Base-by-base conservation (phyloP, 2,888 invertebrate genomes). In the Microctonus aethiopoides region DNA sequence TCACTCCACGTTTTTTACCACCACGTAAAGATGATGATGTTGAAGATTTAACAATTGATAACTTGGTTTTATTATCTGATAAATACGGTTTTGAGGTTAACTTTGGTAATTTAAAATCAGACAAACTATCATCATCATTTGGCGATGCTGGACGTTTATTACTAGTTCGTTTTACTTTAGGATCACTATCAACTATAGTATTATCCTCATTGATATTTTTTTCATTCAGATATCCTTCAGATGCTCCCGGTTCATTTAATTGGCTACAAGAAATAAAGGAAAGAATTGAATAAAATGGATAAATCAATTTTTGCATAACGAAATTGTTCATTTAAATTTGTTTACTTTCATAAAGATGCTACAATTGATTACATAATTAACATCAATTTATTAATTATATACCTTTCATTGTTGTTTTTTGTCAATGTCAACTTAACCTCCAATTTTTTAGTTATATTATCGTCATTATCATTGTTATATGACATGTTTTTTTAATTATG, bases 21-120 rank as follows among this genome's bases (percentile, higher is more conserved):
- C 46, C 57, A 51, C 57, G 39, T 56, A n/a, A 65, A 61, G 75
- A 78, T 68, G 73, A 54, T 54, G 59, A 63, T 69, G 74, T 77
- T 32, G 64, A 70, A 32, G 46, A 59, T 36, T 73, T 78, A 2
- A 74, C 61, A 34, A 16, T 56, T 4, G 76, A 61, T 39, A 74
- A 39, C 74, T 77, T 72, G 24, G 67, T 63, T 70, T 73, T 69
- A 22, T 7, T 41, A 6, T 60, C 51, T 29, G 54, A 67, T 61
- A 64, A 13, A 39, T 52, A 54, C 0, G 26, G 1, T 6, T 13
- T 16, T 10, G 39, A 29, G 46, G 72, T 60, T 41, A 52, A 69
- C 65, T 76, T 76, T 4, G 86, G 84, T 0, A 83, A 81, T 77
- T 80, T 82, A 65, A 86, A 86, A 75, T 86, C 84, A 34, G 72